Base-by-base conservation (phyloP, 2,113 vertebrate species). In the Silurus asotus region DNA sequence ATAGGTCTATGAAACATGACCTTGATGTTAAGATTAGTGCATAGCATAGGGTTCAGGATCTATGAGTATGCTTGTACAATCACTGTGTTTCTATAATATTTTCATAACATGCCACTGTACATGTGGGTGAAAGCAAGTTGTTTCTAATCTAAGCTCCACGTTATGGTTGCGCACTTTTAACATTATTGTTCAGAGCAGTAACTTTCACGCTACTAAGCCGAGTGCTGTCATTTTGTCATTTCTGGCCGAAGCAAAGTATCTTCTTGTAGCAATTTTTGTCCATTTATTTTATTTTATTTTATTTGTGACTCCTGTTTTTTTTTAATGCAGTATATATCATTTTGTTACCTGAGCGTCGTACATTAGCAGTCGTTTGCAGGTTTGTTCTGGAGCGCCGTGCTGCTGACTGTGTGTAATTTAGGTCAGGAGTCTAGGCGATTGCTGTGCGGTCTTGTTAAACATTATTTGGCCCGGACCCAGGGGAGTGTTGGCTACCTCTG, bases 371-470 rank as follows among this genome's bases (percentile, higher is more conserved):
- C 81, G 51, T 56, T 80, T 84, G 37, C 79, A 76, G 49, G 82
- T 15, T 75, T 74, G 8, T 84, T 51, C 61, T 84, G 77, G 82
- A 84, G 65, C n/a, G 15, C 55, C 55, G 65, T 61, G 45, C 85
- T 86, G 65, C 81, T 86, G 74, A 59, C 55, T 81, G 69, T 76
- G 85, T 81, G 74, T 84, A 89, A 87, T 87, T 77, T 77, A 45
- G 88, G 88, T 84, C 85, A 87, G 77, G 77, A 81, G 82, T 84
- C 83, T 81, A 61, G 84, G 84, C 83, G 62, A 86, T 75, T 59
- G 61, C 85, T 84, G 85, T 87, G 85, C 62, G 74, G 77, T 87
- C 53, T 83, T 88, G 88, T 89, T 78, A 49, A 87, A 84, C 82
- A 82, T 89, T 72, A 20, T 84, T 81, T 89, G 85, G 82, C 85